Evolutionary conservation across 2,113 vertebrate genomes (phyloP).

Genomic region (Brachyhypopomus gauderio): DNA sequence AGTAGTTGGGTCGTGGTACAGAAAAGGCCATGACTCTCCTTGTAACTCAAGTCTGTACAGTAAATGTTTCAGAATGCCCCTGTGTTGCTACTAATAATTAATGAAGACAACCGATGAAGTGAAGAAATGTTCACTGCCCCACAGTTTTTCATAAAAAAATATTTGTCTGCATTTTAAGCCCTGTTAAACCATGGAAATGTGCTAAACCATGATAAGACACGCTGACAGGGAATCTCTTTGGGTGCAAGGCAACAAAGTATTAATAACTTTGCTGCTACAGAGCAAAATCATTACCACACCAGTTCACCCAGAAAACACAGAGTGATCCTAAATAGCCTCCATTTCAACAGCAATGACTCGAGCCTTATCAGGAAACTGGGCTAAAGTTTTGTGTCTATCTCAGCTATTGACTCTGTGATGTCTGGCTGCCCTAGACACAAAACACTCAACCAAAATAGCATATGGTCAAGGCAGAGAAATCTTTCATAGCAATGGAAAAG

Average conservation of each 20-base stretch:
- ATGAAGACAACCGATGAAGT: conserved; percentile 56
- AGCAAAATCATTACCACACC: conserved; percentile 59
- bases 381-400: not conserved
- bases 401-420: conserved; percentile 7
- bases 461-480: not conserved
- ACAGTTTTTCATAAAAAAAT: conserved; percentile 57
- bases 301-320: conserved; percentile 58
- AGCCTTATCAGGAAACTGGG: not conserved
- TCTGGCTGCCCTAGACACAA: not conserved
- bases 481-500: conserved; percentile 8
- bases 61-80: conserved; percentile 60
- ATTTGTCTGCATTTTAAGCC: not conserved
- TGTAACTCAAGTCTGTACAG: conserved; percentile 25
- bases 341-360: conserved; percentile 42
- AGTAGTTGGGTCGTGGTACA: not conserved
- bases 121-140: conserved; percentile 55
- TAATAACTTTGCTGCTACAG: conserved; percentile 55
- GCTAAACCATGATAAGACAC: conserved; percentile 5
- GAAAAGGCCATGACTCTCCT: not conserved
- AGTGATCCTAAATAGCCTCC: conserved; percentile 46
- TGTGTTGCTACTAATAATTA: conserved; percentile 58
- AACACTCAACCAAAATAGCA: conserved; percentile 16
- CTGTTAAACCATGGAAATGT: not conserved
- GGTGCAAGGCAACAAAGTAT: conserved; percentile 49
- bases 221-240: conserved; percentile 11